Base-by-base conservation (phyloP, 2,797 vertebrate genomes). In the Corythornis leucogaster region DNA sequence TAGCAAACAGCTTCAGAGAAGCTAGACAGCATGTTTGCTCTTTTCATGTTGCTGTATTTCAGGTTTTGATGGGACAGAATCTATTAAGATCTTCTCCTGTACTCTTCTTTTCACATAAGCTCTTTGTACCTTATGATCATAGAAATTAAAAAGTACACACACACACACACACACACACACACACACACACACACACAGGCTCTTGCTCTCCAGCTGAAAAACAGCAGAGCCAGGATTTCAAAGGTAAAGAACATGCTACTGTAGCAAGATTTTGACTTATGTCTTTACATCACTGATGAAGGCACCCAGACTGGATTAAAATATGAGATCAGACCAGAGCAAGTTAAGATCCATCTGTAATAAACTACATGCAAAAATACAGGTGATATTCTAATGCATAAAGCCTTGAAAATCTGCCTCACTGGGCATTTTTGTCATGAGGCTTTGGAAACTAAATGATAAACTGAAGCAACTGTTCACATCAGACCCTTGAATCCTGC, bases 1-100 rank as follows among this genome's bases (percentile, higher is more conserved):
- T 85, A 91, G 53, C 83, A 90, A 93, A 87, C 42, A 88, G 81
- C 78, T 94, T 90, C 80, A 84, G 87, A 93, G 57, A 74, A 77
- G 33, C 14, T 28, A 88, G 82, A 79, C 61, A 81, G 85, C 83
- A 62, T 45, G 61, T 80, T 79, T 74, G 74, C 75, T 95, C 80
- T 88, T 92, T 88, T 93, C 57, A 74, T 84, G 70, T 67, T 77
- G 48, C 74, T 84, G n/a, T 53, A 50, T 69, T 92, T 85, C 62
- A 66, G 66, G 26, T 89, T 87, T 70, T 91, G 82, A 93, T 81
- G 50, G 87, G 75, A 74, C n/a, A 88, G 83, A 91, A 90, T 92
- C 61, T 87, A 77, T 67, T 70, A 80, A 84, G 59, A 87, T 80
- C 78, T 70, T 78, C 40, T 83, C 48, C 62, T 54, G 53, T 48